Evolutionary conservation across 2,888 invertebrate species (phyloP).

Genomic region (Tiphia femorata): DNA sequence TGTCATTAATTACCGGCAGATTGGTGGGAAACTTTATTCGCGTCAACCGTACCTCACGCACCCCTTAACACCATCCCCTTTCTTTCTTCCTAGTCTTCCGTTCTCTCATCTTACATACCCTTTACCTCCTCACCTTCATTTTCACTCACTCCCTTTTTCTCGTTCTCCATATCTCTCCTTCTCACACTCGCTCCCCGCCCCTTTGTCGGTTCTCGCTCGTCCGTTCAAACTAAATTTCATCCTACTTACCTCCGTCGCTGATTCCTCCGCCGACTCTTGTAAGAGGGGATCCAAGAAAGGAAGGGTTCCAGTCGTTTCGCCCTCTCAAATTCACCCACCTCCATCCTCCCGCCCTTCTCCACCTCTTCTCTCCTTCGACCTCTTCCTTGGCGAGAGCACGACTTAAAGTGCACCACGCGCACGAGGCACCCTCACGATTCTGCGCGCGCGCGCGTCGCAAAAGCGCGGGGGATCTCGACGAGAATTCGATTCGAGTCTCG

Average conservation of each 20-base stretch:
- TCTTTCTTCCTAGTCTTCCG: too few relatives aligned
- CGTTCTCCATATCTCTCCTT: neutral
- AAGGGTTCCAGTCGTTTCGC: conserved; percentile 45
- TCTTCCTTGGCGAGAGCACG: conserved; percentile 48
- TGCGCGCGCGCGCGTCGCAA: too few relatives aligned
- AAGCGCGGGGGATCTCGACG: conserved; percentile 50
- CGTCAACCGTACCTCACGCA: too few relatives aligned
- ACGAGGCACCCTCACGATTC: too few relatives aligned
- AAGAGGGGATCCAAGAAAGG: conserved; percentile 28
- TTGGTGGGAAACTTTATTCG: too few relatives aligned
- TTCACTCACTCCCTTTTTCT: neutral
- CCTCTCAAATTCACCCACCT: conserved; percentile 48
- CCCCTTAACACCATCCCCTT: too few relatives aligned
- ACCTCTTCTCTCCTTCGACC: conserved; percentile 11
- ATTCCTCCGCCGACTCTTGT: conserved; percentile 34
- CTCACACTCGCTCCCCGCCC: neutral
- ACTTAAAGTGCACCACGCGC: conserved; percentile 54
- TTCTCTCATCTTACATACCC: too few relatives aligned
- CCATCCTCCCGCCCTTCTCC: conserved; percentile 23
- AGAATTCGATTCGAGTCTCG: conserved; percentile 37
- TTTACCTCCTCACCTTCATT: neutral
- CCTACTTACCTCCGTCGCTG: conserved; percentile 45
- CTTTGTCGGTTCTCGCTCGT: conserved; percentile 33
- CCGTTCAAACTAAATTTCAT: conserved; percentile 44
- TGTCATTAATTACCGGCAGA: too few relatives aligned